These are phyloP conservation scores for Caenorhabditis drosophilae DNA, from an alignment of 2,888 invertebrate species.

Conservation along the genomic window DNA sequence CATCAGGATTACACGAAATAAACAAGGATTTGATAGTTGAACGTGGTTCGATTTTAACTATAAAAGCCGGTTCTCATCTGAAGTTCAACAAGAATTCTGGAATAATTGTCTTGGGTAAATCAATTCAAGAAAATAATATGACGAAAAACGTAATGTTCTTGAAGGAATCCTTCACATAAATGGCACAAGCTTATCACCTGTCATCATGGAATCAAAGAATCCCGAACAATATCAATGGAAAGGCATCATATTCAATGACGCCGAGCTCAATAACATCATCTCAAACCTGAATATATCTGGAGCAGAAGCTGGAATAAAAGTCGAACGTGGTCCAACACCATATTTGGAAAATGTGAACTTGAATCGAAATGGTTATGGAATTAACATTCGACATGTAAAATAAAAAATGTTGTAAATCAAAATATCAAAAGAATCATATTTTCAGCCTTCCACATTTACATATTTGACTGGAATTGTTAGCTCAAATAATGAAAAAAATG, in stretches of 20 bases:
- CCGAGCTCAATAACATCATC: slow-evolving; percentile 7
- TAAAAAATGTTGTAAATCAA: too few relatives aligned
- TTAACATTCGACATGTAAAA: too few relatives aligned
- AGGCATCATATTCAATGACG: slow-evolving; percentile 28
- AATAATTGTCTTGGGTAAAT: slow-evolving; percentile 12
- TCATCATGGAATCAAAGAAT: slow-evolving; percentile 23
- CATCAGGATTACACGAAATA: slow-evolving; percentile 4
- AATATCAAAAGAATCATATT: too few relatives aligned
- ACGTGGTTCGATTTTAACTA: background rate
- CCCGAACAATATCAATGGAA: slow-evolving; percentile 18
- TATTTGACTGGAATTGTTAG: too few relatives aligned
- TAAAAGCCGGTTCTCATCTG: slow-evolving; percentile 9
- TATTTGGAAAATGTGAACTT: slow-evolving; percentile 34
- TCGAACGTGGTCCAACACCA: slow-evolving; percentile 17
- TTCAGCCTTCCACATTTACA: too few relatives aligned
- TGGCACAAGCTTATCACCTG: slow-evolving; percentile 20
- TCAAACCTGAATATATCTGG: slow-evolving; percentile 32
- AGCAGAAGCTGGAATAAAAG: slow-evolving; percentile 22
- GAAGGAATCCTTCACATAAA: slow-evolving; percentile 20
- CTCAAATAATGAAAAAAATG: slow-evolving; percentile 31
- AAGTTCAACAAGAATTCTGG: slow-evolving; percentile 14
- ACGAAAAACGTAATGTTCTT: background rate
- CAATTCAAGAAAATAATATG: too few relatives aligned
- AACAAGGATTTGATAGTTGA: slow-evolving; percentile 6
- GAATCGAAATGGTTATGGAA: slow-evolving; percentile 29